phyloP scores from a whole-genome alignment of 2,113 vertebrate species.

The Geothlypis trichas region DNA sequence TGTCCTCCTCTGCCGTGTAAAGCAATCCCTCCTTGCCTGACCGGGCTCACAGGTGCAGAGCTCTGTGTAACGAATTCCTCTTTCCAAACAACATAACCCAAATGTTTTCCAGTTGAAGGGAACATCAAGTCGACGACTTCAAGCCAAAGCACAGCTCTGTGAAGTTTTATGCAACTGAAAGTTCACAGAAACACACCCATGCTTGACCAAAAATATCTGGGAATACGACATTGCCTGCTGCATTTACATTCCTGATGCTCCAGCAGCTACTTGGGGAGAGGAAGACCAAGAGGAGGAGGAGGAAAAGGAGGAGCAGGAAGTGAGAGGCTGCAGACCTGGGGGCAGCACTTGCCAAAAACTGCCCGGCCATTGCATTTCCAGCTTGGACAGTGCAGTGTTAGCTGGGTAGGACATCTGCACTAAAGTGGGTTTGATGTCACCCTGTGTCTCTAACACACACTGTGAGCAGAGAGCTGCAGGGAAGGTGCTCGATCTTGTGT shows the following conservation, averaged over 20 bases:
- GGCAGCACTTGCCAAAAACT: neutral
- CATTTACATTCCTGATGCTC: neutral
- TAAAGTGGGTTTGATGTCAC: neutral
- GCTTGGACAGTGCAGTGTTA: rapidly evolving
- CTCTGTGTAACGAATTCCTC: rapidly evolving
- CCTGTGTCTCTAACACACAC: neutral
- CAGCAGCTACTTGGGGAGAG: neutral
- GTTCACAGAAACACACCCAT: neutral
- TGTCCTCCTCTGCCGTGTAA: neutral
- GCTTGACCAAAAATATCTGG: neutral
- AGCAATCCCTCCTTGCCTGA: neutral
- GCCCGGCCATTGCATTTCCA: neutral
- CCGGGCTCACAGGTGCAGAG: neutral
- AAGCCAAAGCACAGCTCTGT: neutral
- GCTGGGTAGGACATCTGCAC: neutral
- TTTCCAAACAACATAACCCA: neutral
- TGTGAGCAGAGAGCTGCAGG: neutral
- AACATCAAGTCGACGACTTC: neutral
- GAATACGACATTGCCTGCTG: neutral
- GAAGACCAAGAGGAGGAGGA: neutral
- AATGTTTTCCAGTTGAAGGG: neutral
- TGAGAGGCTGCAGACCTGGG: rapidly evolving
- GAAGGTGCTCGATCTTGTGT: rapidly evolving
- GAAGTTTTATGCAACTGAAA: neutral
- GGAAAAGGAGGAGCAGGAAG: neutral